These are phyloP conservation scores for Hyalella azteca DNA, from an alignment of 2,888 invertebrate species.

Conservation along the genomic window DNA sequence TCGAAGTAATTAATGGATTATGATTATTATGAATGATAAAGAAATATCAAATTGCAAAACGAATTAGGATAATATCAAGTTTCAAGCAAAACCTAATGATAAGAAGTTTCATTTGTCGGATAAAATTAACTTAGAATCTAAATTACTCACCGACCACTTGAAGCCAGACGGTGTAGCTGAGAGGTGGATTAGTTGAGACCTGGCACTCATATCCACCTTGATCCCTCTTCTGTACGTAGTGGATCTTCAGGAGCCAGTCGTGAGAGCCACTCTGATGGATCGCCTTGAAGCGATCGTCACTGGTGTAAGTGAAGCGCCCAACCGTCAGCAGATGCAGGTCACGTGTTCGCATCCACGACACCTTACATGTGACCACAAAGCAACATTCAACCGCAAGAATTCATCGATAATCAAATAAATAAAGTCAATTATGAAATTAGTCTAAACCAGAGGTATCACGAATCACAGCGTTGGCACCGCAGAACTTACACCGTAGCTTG, in stretches of 20 bases:
- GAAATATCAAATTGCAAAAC: too few species aligned
- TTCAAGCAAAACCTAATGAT: too few species aligned
- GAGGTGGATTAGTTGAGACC: conserved; percentile 40
- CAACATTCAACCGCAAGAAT: too few species aligned
- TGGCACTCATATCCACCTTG: conserved; percentile 42
- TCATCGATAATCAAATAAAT: too few species aligned
- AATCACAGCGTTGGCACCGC: too few species aligned
- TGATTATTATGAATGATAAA: too few species aligned
- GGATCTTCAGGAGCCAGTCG: conserved; percentile 44
- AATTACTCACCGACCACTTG: conserved; percentile 25
- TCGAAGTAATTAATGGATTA: too few species aligned
- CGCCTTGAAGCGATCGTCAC: conserved; percentile 44
- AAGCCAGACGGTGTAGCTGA: conserved; percentile 33
- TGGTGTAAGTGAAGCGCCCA: conserved; percentile 42
- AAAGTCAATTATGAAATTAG: too few species aligned
- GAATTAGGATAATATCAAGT: too few species aligned
- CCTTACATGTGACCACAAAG: neutral
- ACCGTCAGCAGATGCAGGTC: conserved; percentile 44
- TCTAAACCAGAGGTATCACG: too few species aligned
- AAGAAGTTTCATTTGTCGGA: too few species aligned
- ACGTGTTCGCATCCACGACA: conserved; percentile 39
- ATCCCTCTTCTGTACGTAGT: conserved; percentile 42
- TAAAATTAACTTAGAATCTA: neutral
- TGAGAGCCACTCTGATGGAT: conserved; percentile 40
- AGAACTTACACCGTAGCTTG: too few species aligned